These are phyloP conservation scores for Danionella dracula DNA, from an alignment of 2,797 vertebrate species.

Conservation along the genomic window DNA sequence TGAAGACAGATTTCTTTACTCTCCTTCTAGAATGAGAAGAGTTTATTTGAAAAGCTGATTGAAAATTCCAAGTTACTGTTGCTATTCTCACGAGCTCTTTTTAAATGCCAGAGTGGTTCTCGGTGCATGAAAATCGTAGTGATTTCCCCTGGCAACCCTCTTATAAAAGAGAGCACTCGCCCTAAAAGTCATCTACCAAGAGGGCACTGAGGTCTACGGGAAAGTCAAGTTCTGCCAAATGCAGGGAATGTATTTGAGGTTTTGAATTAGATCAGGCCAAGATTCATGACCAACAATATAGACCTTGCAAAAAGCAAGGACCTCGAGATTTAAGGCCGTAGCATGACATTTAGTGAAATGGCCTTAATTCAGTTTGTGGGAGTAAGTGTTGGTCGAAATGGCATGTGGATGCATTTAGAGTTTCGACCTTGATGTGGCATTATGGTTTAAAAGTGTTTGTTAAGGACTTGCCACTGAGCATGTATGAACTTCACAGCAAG, in stretches of 20 bases:
- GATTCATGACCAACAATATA: neutral
- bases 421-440: slow-evolving; percentile 27
- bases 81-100: slow-evolving; percentile 4
- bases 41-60: slow-evolving; percentile 30
- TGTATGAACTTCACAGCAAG: slow-evolving; percentile 14
- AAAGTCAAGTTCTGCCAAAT: slow-evolving; percentile 7
- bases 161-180: slow-evolving; percentile 25
- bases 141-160: slow-evolving; percentile 33
- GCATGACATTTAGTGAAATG: slow-evolving; percentile 34
- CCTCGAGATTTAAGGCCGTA: slow-evolving; percentile 19
- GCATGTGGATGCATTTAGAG: slow-evolving; percentile 12
- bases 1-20: slow-evolving; percentile 26
- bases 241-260: slow-evolving; percentile 1
- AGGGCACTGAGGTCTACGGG: neutral
- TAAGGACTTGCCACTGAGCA: neutral
- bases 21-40: slow-evolving; percentile 6
- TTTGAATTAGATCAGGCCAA: slow-evolving; percentile 3
- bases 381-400: slow-evolving; percentile 22
- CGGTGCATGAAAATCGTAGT: slow-evolving; percentile 8
- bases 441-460: slow-evolving; percentile 14
- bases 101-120: slow-evolving; percentile 32
- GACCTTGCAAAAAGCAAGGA: neutral
- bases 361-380: slow-evolving; percentile 33
- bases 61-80: slow-evolving; percentile 16
- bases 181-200: slow-evolving; percentile 9